A percentile compares a stretch with the other conserved stretches of the same genome.
These are phyloP conservation scores for Odontocolon sp. DNA, from an alignment of 2,888 invertebrate genomes.

Conservation along the genomic window DNA sequence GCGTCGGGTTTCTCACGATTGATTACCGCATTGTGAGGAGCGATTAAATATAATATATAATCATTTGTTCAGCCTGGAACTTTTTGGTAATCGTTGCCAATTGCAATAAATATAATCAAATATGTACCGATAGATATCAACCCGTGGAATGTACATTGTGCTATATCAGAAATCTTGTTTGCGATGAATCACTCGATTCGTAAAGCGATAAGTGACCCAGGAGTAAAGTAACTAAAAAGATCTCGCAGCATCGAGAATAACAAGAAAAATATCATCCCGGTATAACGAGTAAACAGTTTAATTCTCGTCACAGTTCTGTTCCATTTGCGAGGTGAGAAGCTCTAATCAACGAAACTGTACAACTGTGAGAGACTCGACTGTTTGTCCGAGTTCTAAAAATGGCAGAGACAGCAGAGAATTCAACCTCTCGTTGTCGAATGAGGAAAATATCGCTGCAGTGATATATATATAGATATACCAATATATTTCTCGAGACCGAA, in stretches of 20 bases:
- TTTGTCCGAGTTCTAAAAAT: neutral
- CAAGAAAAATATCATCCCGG: conserved; percentile 7
- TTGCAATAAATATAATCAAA: neutral
- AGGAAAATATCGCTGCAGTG: neutral
- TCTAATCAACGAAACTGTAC: conserved; percentile 32
- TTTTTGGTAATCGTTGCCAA: neutral
- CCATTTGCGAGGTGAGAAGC: neutral
- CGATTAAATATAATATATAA: neutral
- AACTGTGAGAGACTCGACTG: conserved; percentile 23
- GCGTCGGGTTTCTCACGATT: neutral
- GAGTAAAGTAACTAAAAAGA: neutral
- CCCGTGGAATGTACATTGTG: neutral
- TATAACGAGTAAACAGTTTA: conserved; percentile 40
- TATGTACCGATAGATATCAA: neutral
- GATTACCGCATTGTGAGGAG: conserved; percentile 5
- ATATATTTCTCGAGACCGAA: neutral
- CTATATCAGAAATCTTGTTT: neutral
- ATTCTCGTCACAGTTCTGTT: conserved; percentile 18
- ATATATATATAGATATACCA: neutral
- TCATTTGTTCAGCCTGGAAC: neutral
- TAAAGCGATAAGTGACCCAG: neutral
- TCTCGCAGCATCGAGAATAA: neutral
- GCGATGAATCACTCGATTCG: neutral
- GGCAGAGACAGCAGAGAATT: neutral
- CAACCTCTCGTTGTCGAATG: neutral